phyloP scores from a whole-genome alignment of 2,113 vertebrate species.

The Stegostoma tigrinum region DNA sequence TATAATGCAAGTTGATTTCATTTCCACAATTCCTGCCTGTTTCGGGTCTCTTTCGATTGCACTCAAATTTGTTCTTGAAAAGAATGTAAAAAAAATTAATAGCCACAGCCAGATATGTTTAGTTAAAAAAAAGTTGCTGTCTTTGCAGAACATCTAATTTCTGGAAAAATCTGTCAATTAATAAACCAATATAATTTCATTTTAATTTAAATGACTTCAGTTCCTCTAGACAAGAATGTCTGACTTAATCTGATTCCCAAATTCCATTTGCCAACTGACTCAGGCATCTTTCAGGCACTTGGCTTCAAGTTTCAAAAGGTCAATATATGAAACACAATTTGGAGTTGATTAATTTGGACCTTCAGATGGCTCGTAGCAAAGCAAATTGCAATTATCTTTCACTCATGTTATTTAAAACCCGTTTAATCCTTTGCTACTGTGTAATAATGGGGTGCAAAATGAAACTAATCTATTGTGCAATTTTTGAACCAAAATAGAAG shows the following conservation, averaged over 20 bases:
- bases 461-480: not conserved
- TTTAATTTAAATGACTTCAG: not conserved
- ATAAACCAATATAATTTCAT: not conserved
- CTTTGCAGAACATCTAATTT: not conserved
- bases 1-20: not conserved
- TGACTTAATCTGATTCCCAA: not conserved
- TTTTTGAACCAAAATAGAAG: not conserved
- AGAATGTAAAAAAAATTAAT: not conserved
- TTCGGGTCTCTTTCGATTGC: not conserved
- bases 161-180: not conserved
- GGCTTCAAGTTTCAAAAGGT: not conserved
- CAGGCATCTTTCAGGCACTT: not conserved
- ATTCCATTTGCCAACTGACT: not conserved
- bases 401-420: not conserved
- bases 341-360: not conserved
- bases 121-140: not conserved
- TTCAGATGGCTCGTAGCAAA: not conserved
- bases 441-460: not conserved
- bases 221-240: not conserved
- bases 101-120: not conserved
- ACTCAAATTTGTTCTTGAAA: not conserved
- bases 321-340: not conserved
- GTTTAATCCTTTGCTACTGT: not conserved
- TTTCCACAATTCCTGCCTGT: not conserved
- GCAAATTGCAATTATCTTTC: not conserved